Base-by-base conservation (phyloP, 2,113 vertebrate genomes). In the Tragelaphus scriptus region DNA sequence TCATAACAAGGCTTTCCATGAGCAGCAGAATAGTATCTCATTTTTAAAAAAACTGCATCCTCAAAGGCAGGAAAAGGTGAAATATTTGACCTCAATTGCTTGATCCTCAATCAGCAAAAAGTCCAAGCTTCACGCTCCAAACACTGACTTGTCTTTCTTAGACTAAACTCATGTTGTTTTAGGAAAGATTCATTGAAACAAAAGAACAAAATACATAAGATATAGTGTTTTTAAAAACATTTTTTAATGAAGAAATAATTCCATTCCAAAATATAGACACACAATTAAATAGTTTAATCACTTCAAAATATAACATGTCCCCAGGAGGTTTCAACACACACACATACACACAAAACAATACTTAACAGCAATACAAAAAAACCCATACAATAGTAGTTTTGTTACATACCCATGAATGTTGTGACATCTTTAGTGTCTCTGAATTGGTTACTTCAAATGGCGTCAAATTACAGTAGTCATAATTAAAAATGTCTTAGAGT, bases 241-340 rank as follows among this genome's bases (percentile, higher is more conserved):
- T 99, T 98, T 99, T 99, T 99, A 99, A 99, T 99, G 99, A 99
- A 99, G 99, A 99, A 99, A 99, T 99, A 99, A 99, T 99, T 99
- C 98, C 99, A 99, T 99, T 99, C 99, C 99, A 99, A 99, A 99
- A 99, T 99, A 99, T 99, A 99, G 99, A 99, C 99, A 99, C 99
- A 99, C 99, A 99, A 99, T 99, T 99, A 99, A 99, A 99, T 99
- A 99, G 99, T 99, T 99, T 99, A 99, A 99, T 99, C 99, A 99
- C 99, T 99, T 99, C 99, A 99, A 99, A 99, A 99, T 99, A 99
- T 99, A 99, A 99, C 99, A 99, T 99, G 99, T 99, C 98, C 99
- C 99, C 99, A 99, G 98, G 99, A 99, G 98, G 99, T 99, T 99
- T 98, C 98, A 99, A 99, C 98, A 97, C 97, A 98, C 98, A 87